Evolutionary conservation across 2,797 vertebrate genomes (phyloP).

Genomic region (Cichlasoma orientale): DNA sequence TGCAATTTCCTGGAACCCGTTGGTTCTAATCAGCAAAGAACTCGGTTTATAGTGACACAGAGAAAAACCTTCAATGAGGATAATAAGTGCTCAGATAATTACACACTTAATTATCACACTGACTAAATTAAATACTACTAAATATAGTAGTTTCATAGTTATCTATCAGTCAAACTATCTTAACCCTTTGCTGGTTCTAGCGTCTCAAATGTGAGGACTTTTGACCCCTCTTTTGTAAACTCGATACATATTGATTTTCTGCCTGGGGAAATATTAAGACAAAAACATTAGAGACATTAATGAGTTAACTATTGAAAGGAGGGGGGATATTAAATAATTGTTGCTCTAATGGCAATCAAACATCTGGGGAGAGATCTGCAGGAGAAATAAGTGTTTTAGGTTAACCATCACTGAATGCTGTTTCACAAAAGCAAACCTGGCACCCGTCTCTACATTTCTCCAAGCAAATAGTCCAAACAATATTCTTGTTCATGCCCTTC

Average conservation of each 20-base stretch:
- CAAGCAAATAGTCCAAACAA: constrained; percentile 27
- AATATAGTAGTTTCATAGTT: background rate
- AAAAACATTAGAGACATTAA: background rate
- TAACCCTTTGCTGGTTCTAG: background rate
- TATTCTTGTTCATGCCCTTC: constrained; percentile 18
- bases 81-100: background rate
- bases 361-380: background rate
- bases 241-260: background rate
- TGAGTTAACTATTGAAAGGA: background rate
- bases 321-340: background rate
- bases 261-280: background rate
- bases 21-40: background rate
- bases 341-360: constrained; percentile 25
- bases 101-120: background rate
- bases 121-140: background rate
- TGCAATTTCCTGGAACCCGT: background rate
- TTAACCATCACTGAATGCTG: background rate
- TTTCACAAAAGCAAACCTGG: background rate
- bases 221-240: background rate
- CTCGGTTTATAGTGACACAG: background rate
- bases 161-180: background rate
- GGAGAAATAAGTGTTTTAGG: too few relatives aligned
- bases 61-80: background rate
- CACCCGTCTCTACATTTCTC: background rate
- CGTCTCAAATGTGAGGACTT: background rate